phyloP scores from a whole-genome alignment of 2,797 vertebrate genomes.

The Decapterus maruadsi region DNA sequence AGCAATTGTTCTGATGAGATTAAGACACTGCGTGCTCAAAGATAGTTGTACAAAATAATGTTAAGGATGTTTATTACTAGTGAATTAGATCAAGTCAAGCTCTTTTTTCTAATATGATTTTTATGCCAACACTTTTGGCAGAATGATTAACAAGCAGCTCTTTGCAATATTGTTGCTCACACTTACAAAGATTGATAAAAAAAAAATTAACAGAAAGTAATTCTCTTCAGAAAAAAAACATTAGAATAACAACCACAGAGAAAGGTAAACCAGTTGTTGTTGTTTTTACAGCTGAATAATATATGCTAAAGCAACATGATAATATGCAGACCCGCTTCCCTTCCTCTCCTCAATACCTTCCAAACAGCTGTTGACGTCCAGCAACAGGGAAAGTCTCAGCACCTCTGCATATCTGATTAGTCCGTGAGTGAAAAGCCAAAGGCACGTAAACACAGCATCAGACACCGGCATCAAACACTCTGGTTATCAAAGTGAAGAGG shows the following conservation, averaged over 20 bases:
- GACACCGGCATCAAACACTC: slow-evolving; percentile 53
- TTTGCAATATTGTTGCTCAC: slow-evolving; percentile 16
- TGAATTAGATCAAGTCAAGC: slow-evolving; percentile 51
- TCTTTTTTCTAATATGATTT: slow-evolving; percentile 37
- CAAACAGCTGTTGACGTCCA: slow-evolving; percentile 41
- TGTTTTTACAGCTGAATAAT: slow-evolving; percentile 47
- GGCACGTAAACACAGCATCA: slow-evolving; percentile 46
- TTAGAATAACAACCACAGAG: not conserved
- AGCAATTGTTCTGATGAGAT: slow-evolving; percentile 59
- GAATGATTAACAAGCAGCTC: slow-evolving; percentile 35
- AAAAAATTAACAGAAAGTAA: not conserved
- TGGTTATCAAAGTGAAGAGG: slow-evolving; percentile 56
- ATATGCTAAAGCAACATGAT: slow-evolving; percentile 27
- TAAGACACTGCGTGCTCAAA: slow-evolving; percentile 43
- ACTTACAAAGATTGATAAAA: slow-evolving; percentile 25
- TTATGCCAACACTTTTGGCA: slow-evolving; percentile 8
- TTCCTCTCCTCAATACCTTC: slow-evolving; percentile 18
- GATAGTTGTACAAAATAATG: slow-evolving; percentile 53
- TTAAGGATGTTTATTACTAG: slow-evolving; percentile 46
- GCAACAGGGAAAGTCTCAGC: slow-evolving; percentile 36
- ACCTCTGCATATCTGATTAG: slow-evolving; percentile 51
- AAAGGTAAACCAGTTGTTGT: slow-evolving; percentile 1
- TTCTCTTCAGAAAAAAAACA: slow-evolving; percentile 5
- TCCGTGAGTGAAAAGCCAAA: slow-evolving; percentile 47
- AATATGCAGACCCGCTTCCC: slow-evolving; percentile 28